phyloP scores from a whole-genome alignment of 2,797 vertebrate genomes.

The Parambassis ranga region DNA sequence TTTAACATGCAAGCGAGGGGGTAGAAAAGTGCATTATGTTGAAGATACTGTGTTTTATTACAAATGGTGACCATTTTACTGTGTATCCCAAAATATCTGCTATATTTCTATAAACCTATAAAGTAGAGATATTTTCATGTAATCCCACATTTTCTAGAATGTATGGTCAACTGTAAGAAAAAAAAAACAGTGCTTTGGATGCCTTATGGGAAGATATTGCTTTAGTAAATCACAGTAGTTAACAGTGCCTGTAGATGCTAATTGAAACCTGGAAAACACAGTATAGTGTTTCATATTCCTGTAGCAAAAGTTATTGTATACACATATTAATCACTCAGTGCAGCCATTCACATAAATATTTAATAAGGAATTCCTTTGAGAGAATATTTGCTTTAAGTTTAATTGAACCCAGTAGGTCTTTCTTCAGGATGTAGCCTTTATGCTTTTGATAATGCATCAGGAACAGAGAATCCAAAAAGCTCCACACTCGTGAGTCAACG shows the following conservation, averaged over 20 bases:
- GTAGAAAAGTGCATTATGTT: background rate
- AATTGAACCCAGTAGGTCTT: background rate
- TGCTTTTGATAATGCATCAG: background rate
- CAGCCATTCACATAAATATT: background rate
- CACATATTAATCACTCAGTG: constrained; percentile 1
- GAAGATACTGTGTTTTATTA: constrained; percentile 1
- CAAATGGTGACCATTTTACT: constrained; percentile 5
- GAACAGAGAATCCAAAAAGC: no score
- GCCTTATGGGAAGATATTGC: constrained; percentile 70
- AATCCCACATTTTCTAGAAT: background rate
- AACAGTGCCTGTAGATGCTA: constrained; percentile 58
- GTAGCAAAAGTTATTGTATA: constrained; percentile 10
- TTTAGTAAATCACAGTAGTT: constrained; percentile 50
- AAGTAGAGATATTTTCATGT: background rate
- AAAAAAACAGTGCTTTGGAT: constrained; percentile 40
- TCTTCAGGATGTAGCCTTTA: background rate
- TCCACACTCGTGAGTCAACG: no score
- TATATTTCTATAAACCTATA: background rate
- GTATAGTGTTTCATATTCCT: constrained; percentile 53
- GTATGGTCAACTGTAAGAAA: constrained; percentile 13
- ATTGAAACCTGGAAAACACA: constrained; percentile 62
- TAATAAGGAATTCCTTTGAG: background rate
- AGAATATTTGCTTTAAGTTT: background rate
- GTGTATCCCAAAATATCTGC: constrained; percentile 8
- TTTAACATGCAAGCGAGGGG: constrained; percentile 34